These are phyloP conservation scores for Oreochromis spilurus DNA, from an alignment of 2,113 vertebrate species.

Conservation along the genomic window DNA sequence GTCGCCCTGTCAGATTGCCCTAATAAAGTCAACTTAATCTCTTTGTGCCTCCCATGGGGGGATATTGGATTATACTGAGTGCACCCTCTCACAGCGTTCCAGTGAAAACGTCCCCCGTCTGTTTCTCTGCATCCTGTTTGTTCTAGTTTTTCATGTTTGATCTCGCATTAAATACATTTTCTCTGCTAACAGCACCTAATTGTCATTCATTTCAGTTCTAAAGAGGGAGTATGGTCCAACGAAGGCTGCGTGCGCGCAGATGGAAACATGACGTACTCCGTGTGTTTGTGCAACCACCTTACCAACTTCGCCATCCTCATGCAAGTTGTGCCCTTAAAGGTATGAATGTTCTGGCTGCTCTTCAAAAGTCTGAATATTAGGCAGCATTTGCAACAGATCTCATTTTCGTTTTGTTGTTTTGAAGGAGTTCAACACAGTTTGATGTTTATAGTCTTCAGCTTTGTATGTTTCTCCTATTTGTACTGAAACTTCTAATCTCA, in stretches of 20 bases:
- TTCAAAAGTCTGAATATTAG: neutral
- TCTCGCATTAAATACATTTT: neutral
- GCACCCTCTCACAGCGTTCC: neutral
- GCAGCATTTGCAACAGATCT: neutral
- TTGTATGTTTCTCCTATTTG: neutral
- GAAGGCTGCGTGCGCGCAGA: constrained; percentile 80
- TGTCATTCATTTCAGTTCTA: constrained; percentile 68
- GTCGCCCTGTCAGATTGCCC: constrained; percentile 19
- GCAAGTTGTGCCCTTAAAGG: constrained; percentile 95
- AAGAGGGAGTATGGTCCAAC: constrained; percentile 84
- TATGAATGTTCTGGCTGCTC: constrained; percentile 59
- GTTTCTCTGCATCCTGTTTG: neutral
- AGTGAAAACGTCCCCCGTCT: neutral
- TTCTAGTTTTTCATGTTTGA: neutral
- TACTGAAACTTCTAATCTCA: neutral
- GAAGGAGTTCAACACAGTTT: neutral
- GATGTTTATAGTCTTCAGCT: neutral
- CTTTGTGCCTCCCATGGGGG: neutral
- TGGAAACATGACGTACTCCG: constrained; percentile 82
- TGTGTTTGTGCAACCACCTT: constrained; percentile 92
- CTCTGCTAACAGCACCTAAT: neutral
- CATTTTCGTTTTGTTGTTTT: neutral
- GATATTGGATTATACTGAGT: neutral
- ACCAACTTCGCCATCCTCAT: constrained; percentile 98
- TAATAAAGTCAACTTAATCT: neutral